Percentiles rank a stretch among this genome's conserved stretches.
Evolutionary conservation across 2,888 invertebrate genomes (phyloP).

Genomic region (Drosophila siamana): DNA sequence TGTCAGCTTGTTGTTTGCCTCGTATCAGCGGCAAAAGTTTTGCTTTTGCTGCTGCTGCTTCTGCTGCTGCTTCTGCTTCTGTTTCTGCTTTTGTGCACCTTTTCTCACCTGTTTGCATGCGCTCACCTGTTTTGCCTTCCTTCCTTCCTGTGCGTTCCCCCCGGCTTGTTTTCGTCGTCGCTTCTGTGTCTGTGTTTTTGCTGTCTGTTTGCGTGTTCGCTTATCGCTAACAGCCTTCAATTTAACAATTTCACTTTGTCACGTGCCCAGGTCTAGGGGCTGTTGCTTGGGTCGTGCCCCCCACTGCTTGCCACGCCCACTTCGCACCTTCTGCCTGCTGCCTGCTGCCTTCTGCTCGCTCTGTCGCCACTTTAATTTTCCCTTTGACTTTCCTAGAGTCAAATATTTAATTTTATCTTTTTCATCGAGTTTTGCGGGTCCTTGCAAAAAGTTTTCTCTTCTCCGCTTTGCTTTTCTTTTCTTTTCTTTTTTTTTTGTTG

Average conservation of each 20-base stretch:
- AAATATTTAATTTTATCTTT: constrained; percentile 56
- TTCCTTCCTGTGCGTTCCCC: neutral
- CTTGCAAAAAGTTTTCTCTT: constrained; percentile 38
- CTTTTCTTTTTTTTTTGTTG: neutral
- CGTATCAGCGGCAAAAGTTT: constrained; percentile 58
- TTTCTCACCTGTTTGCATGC: constrained; percentile 41
- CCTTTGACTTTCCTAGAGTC: constrained; percentile 24
- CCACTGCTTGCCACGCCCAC: constrained; percentile 7
- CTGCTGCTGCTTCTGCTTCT: constrained; percentile 20
- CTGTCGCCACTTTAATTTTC: constrained; percentile 1
- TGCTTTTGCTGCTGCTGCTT: constrained; percentile 31
- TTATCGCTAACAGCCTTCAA: constrained; percentile 66
- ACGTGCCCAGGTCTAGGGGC: constrained; percentile 45
- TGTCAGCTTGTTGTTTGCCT: constrained; percentile 41
- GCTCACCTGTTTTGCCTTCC: constrained; percentile 28
- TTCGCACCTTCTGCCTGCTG: neutral
- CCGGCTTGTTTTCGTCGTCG: neutral
- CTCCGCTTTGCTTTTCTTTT: too few relatives aligned
- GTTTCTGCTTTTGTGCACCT: constrained; percentile 46
- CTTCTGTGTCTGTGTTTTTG: neutral
- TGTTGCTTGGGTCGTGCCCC: constrained; percentile 4
- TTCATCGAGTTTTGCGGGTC: constrained; percentile 40
- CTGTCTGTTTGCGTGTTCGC: constrained; percentile 57
- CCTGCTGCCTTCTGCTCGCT: neutral
- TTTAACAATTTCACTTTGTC: constrained; percentile 69